Evolutionary conservation across 2,888 invertebrate genomes (phyloP), one percentile per base, ranked within the genome.

Genomic region (Escarpia spicata): DNA sequence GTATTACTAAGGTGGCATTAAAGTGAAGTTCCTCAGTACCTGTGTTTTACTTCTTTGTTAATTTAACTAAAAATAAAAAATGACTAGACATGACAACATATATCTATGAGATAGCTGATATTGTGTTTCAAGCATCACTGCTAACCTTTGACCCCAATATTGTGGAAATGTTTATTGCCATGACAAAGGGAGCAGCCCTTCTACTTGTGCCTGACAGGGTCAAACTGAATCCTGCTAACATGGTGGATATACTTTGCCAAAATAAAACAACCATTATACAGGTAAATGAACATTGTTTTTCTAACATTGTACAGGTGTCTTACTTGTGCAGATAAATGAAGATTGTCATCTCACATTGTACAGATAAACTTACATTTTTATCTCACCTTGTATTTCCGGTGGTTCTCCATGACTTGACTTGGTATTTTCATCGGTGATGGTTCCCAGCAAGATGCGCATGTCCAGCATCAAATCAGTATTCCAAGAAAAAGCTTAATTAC

Each of bases 121-220:
- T 97, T 2, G 97, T 99, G 93, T 98, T 98, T 95, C 97, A 98
- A 95, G 97, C 98, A 3, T 98, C 99, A 10, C 98, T 98, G 3
- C 97, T 98, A 91, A 98, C 98, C 44, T 99, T 99, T 97, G 99
- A 99, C 97, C 99, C 99, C 0, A 98, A 98, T 93, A 97, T 99
- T 95, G 97, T 99, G 91, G 99, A 99, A 97, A 97, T 99, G 92
- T 98, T 99, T 95, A 96, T 98, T 92, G 97, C 98, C 0, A 97
- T 98, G 92, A 97, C 97, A 92, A 97, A 97, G 96, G 98, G 98
- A 31, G 98, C 98, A 12, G 97, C 97, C 2, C 96, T 99, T 10
- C 96, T 98, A 4, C 97, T 98, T 94, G 97, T 97, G 6, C 97
- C 98, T 9, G 97, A 97, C 91, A 95, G 95, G 44, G 94, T 97